phyloP scores from a whole-genome alignment of 2,888 invertebrate genomes.

The Hypena proboscidalis region DNA sequence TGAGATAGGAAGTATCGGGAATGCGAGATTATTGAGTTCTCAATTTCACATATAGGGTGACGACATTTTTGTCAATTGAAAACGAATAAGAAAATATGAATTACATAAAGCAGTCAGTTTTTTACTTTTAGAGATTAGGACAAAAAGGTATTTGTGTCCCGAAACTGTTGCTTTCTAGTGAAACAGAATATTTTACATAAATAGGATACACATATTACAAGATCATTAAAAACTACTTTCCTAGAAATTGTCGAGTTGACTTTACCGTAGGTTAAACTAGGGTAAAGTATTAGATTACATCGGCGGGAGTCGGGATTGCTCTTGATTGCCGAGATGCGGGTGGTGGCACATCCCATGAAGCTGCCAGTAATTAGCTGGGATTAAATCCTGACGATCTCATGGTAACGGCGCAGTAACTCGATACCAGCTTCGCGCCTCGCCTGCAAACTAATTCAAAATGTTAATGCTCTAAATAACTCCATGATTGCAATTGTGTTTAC shows the following conservation, averaged over 20 bases:
- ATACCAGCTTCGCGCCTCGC: conserved; percentile 47
- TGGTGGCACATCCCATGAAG: conserved; percentile 48
- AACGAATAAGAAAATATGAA: no score
- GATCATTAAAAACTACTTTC: no score
- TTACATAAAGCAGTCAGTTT: no score
- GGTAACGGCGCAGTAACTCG: conserved; percentile 57
- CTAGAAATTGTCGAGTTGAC: no score
- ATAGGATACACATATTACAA: no score
- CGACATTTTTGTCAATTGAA: no score
- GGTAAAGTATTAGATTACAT: conserved; percentile 46
- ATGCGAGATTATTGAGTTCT: no score
- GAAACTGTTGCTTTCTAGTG: no score
- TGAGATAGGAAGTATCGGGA: conserved; percentile 37
- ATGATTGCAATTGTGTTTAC: conserved; percentile 54
- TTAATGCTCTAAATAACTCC: conserved; percentile 54
- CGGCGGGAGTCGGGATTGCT: conserved; percentile 30
- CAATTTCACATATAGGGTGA: conserved; percentile 56
- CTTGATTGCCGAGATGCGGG: conserved; percentile 32
- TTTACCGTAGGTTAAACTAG: no score
- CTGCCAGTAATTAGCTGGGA: conserved; percentile 69
- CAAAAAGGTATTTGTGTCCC: no score
- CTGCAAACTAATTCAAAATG: conserved; percentile 51
- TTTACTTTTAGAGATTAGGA: no score
- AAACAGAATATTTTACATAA: no score
- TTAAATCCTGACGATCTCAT: conserved; percentile 62